Percentiles rank a stretch among this genome's conserved stretches.
Conservation (phyloP, 2,888 invertebrate genomes). For the Dolomedes plantarius region DNA sequence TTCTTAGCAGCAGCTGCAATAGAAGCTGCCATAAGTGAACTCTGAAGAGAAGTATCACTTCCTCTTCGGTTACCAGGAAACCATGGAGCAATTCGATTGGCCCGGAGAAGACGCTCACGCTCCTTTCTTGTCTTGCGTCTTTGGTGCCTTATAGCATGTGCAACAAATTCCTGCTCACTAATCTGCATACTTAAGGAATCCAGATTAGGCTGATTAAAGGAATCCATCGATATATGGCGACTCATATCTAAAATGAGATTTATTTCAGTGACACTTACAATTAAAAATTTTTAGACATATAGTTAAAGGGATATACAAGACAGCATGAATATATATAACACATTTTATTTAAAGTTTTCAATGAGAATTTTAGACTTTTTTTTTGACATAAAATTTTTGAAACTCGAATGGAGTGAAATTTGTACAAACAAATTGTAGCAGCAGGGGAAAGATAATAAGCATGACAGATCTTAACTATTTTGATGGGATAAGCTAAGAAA, state of each 20-base stretch:
- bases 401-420: no score
- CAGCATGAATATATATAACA: no score
- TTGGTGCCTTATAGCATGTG: constrained; percentile 61
- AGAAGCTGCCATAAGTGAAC: constrained; percentile 44
- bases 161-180: constrained; percentile 71
- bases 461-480: no score
- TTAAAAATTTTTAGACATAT: no score
- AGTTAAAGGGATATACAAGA: no score
- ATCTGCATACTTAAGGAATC: constrained; percentile 71
- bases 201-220: constrained; percentile 65
- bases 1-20: constrained; percentile 25
- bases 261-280: no score
- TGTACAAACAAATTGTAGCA: no score
- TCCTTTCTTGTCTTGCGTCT: constrained; percentile 72
- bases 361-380: no score
- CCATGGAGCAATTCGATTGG: constrained; percentile 64
- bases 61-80: constrained; percentile 61
- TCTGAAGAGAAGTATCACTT: constrained; percentile 71
- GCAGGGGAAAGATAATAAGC: no score
- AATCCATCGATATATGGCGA: constrained; percentile 68
- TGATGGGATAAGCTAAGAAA: no score
- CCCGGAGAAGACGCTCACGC: constrained; percentile 51
- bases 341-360: no score
- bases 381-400: no score
- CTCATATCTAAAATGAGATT: constrained; percentile 57